Conservation (phyloP, 2,888 invertebrate genomes). For the Escarpia spicata region DNA sequence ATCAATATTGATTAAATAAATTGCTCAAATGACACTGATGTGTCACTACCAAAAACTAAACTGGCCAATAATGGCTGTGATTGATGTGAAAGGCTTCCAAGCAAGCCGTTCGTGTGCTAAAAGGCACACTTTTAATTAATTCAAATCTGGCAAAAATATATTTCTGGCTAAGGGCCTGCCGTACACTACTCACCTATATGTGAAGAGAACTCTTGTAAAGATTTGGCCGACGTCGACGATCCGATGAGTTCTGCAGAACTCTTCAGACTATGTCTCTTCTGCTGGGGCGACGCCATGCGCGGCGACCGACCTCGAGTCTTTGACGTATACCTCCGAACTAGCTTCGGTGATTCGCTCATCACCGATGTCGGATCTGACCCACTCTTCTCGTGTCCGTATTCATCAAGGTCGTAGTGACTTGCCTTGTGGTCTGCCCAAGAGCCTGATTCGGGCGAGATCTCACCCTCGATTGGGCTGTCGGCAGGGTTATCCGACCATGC, state of each 20-base stretch:
- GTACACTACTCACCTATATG: neutral
- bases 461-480: slow-evolving; percentile 1
- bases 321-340: neutral
- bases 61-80: no score
- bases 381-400: neutral
- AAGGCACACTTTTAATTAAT: no score
- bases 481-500: neutral
- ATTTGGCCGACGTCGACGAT: neutral
- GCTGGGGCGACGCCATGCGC: neutral
- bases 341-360: neutral
- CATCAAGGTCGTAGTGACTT: neutral
- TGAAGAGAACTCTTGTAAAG: neutral
- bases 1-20: no score
- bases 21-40: no score
- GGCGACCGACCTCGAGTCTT: neutral
- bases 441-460: neutral
- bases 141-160: no score
- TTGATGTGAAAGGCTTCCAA: no score
- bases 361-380: neutral
- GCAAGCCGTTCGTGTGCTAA: no score
- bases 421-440: neutral
- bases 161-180: no score
- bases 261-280: neutral
- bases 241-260: neutral
- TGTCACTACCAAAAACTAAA: no score